A percentile compares a stretch with the other conserved stretches of the same genome.
Evolutionary conservation across 2,113 vertebrate species (phyloP).

Genomic region (Neoarius graeffei): DNA sequence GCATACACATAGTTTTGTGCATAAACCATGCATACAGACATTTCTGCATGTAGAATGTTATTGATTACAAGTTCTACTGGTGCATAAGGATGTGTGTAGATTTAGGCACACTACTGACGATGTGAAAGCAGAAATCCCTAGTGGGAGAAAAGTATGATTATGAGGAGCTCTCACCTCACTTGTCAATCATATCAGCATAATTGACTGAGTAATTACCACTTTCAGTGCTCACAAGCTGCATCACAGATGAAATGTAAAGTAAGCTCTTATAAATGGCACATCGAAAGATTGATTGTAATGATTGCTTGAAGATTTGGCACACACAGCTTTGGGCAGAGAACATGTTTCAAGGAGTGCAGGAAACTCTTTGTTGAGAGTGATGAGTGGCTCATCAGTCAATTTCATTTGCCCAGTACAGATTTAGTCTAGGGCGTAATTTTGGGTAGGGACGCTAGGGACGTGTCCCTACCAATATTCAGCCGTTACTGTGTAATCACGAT

Average conservation of each 20-base stretch:
- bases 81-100: not conserved
- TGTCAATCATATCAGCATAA: not conserved
- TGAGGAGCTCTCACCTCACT: not conserved
- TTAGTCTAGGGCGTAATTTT: too few relatives aligned
- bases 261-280: not conserved
- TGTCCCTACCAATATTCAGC: too few relatives aligned
- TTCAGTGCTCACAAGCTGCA: slow-evolving; percentile 5
- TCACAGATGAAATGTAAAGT: not conserved
- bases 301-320: not conserved
- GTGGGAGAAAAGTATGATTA: not conserved
- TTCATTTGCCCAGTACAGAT: not conserved
- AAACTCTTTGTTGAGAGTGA: not conserved
- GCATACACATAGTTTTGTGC: too few relatives aligned
- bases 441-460: too few relatives aligned
- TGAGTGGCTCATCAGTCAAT: not conserved
- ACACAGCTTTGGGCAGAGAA: not conserved
- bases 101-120: not conserved
- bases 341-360: not conserved
- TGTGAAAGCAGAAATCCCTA: not conserved
- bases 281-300: not conserved
- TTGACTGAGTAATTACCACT: not conserved
- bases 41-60: not conserved
- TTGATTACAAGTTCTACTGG: not conserved
- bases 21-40: not conserved
- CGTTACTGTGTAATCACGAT: too few relatives aligned